A percentile compares a stretch with the other conserved stretches of the same genome.
Evolutionary conservation across 92 coral and sea anemone species (phyloP).

Genomic region (Parazoanthus atlanticus): DNA sequence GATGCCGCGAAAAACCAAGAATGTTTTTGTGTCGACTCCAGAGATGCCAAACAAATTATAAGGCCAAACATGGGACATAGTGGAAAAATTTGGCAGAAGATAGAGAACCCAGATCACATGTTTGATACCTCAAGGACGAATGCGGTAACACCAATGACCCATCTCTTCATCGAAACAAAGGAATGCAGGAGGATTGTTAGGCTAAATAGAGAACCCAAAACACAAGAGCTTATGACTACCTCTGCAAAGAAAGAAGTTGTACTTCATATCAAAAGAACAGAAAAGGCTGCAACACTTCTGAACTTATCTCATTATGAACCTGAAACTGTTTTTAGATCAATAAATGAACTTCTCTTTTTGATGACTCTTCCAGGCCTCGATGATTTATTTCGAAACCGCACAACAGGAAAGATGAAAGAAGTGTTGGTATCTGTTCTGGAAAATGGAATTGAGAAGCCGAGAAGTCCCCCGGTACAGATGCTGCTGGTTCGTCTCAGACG

Average conservation of each 20-base stretch:
- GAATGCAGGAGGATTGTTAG: slow-evolving; percentile 35
- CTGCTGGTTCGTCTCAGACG: slow-evolving; percentile 26
- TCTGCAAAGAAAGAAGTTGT: slow-evolving; percentile 42
- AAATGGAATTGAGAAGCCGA: slow-evolving; percentile 48
- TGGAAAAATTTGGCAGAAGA: slow-evolving; percentile 49
- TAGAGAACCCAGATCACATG: slow-evolving; percentile 60
- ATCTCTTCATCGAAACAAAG: slow-evolving; percentile 51
- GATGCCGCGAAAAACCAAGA: slow-evolving; percentile 30
- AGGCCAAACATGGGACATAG: slow-evolving; percentile 52
- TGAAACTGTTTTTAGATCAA: slow-evolving; percentile 47
- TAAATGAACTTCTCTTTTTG: slow-evolving; percentile 50
- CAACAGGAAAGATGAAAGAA: slow-evolving; percentile 47
- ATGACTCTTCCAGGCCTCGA: slow-evolving; percentile 48
- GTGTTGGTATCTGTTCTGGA: slow-evolving; percentile 46
- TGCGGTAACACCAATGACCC: slow-evolving; percentile 61
- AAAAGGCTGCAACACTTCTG: slow-evolving; percentile 43
- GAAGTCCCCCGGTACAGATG: slow-evolving; percentile 49
- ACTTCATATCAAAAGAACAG: slow-evolving; percentile 49
- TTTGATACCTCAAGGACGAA: slow-evolving; percentile 57
- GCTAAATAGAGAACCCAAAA: slow-evolving; percentile 27
- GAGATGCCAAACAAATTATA: slow-evolving; percentile 58
- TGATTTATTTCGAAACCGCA: slow-evolving; percentile 43
- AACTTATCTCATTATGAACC: slow-evolving; percentile 55
- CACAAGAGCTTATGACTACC: slow-evolving; percentile 42
- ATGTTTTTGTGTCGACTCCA: slow-evolving; percentile 48